phyloP scores from a whole-genome alignment of 2,888 invertebrate species.

The Eulithis testata region DNA sequence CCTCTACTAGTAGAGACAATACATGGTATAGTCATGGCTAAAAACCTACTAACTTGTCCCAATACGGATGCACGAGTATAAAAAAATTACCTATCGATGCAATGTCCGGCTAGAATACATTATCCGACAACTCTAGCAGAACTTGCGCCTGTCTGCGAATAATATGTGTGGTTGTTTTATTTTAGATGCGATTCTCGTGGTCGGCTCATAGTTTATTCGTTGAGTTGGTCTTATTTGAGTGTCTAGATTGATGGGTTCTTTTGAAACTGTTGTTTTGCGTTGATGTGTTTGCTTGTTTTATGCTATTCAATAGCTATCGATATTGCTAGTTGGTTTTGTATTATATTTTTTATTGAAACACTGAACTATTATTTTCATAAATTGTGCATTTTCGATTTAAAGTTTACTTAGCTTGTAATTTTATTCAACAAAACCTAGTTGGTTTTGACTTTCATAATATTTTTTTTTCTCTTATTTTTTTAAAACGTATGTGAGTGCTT shows the following conservation, averaged over 20 bases:
- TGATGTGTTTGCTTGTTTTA: constrained; percentile 4
- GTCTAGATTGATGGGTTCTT: constrained; percentile 30
- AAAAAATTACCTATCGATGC: too few relatives aligned
- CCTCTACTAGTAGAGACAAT: too few relatives aligned
- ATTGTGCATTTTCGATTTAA: too few relatives aligned
- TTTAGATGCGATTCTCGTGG: constrained; percentile 25
- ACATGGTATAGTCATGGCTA: too few relatives aligned
- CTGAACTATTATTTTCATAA: background rate
- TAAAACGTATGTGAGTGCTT: background rate
- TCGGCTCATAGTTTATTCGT: constrained; percentile 18
- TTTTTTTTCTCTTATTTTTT: background rate
- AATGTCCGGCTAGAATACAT: background rate
- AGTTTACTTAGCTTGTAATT: too few relatives aligned
- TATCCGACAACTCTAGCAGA: constrained; percentile 37
- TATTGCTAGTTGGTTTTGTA: background rate
- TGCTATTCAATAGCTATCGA: constrained; percentile 3
- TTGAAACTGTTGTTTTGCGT: constrained; percentile 18
- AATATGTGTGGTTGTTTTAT: constrained; percentile 27
- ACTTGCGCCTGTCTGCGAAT: constrained; percentile 42
- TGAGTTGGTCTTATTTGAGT: constrained; percentile 29
- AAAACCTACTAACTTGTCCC: too few relatives aligned
- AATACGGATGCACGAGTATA: too few relatives aligned
- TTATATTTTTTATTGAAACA: background rate
- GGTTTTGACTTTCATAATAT: background rate
- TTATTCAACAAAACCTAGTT: background rate